Evolutionary conservation across 2,113 vertebrate species (phyloP).

Genomic region (Pterocles orientalis): DNA sequence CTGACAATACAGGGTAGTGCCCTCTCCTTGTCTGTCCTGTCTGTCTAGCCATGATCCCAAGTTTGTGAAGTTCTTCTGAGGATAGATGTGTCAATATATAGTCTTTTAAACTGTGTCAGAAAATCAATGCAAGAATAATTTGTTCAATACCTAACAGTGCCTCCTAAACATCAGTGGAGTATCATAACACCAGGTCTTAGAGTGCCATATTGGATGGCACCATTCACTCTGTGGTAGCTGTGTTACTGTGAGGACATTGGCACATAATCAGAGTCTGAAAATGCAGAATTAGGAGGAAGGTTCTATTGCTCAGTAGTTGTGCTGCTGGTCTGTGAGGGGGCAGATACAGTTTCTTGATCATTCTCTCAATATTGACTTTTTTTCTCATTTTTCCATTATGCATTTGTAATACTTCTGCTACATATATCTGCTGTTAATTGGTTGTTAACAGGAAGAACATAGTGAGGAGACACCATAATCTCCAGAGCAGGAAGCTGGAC

Average conservation of each 20-base stretch:
- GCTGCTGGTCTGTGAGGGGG: background rate
- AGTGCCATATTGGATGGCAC: background rate
- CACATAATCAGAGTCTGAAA: background rate
- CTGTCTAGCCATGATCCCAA: no score
- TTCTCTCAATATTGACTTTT: accelerated
- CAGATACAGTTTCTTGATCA: background rate
- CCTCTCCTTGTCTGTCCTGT: no score
- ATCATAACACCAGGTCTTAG: accelerated
- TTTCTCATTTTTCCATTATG: no score
- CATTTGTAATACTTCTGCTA: background rate
- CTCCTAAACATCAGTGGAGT: background rate
- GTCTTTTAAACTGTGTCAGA: background rate
- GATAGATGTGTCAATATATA: background rate
- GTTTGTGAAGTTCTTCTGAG: background rate
- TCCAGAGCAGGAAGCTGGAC: background rate
- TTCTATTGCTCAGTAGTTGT: background rate
- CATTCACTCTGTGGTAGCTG: background rate
- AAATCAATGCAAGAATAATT: background rate
- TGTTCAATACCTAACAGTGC: background rate
- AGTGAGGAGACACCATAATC: background rate
- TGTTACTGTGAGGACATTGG: background rate
- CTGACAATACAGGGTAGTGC: no score
- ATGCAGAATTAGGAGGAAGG: background rate
- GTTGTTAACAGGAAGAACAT: background rate
- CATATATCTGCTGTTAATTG: background rate